Evolutionary conservation across 1,140 invertebrate species (phyloP).

Genomic region (Sminthurides bifidus): DNA sequence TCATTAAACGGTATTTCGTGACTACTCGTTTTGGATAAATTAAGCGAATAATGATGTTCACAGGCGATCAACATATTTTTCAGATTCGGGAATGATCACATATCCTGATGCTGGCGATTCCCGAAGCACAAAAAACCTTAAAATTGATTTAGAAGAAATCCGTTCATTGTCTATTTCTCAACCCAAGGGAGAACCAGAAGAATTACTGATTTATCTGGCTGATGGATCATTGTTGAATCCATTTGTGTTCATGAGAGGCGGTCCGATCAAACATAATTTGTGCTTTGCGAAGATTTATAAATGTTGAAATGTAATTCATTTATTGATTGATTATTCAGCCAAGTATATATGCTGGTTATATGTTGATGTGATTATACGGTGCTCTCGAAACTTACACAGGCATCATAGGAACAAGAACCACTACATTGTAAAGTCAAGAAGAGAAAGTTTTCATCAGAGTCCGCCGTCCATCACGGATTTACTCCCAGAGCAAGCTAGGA

Average conservation of each 20-base stretch:
- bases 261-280: slow-evolving; percentile 65
- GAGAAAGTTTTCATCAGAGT: neutral
- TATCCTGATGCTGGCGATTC: neutral
- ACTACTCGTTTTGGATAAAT: neutral
- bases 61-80: neutral
- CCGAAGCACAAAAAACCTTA: neutral
- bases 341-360: slow-evolving; percentile 13
- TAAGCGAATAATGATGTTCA: neutral
- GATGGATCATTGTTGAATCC: slow-evolving; percentile 61
- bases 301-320: slow-evolving; percentile 38
- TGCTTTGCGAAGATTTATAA: slow-evolving; percentile 39
- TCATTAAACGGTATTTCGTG: neutral
- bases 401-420: slow-evolving; percentile 47
- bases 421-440: slow-evolving; percentile 49
- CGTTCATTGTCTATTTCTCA: slow-evolving; percentile 16
- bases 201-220: slow-evolving; percentile 56
- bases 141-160: slow-evolving; percentile 29
- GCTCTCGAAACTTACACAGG: neutral
- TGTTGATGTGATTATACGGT: slow-evolving; percentile 14
- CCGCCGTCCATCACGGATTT: slow-evolving; percentile 12
- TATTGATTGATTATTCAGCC: neutral
- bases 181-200: slow-evolving; percentile 27
- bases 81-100: neutral
- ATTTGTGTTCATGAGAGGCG: slow-evolving; percentile 74
- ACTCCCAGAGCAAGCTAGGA: slow-evolving; percentile 18